These are phyloP conservation scores for Sinella curviseta DNA, from an alignment of 1,140 invertebrate species.

Conservation along the genomic window DNA sequence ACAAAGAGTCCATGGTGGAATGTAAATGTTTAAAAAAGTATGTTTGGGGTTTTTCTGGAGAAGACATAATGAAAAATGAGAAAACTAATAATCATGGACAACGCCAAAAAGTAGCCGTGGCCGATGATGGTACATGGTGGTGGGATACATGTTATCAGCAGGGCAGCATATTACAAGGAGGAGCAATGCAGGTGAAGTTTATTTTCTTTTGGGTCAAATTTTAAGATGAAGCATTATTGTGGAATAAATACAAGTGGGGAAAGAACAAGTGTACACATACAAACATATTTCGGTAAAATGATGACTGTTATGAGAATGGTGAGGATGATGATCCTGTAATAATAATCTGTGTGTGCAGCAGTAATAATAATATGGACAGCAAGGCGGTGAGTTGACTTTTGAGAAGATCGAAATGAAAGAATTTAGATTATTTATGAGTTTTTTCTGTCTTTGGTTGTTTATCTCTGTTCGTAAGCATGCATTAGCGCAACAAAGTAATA, in stretches of 20 bases:
- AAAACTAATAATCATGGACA: conserved; percentile 19
- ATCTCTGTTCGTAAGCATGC: background rate
- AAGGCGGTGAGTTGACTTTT: conserved; percentile 35
- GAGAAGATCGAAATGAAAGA: background rate
- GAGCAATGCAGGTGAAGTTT: background rate
- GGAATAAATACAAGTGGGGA: background rate
- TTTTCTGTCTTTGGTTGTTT: background rate
- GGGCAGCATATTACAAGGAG: background rate
- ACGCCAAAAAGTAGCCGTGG: background rate
- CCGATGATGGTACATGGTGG: background rate
- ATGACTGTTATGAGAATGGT: background rate
- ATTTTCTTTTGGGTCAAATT: background rate
- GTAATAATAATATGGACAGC: too few species aligned
- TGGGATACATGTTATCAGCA: background rate
- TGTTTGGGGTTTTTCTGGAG: background rate
- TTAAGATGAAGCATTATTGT: background rate
- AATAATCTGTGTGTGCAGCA: background rate
- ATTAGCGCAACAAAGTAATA: background rate
- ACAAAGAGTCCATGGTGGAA: background rate
- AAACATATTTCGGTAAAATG: background rate
- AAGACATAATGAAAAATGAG: conserved; percentile 8
- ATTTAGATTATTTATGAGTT: conserved; percentile 15
- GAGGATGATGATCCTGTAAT: background rate
- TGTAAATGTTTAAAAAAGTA: background rate
- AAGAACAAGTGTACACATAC: background rate